Evolutionary conservation across 2,797 vertebrate genomes (phyloP), one percentile per base, ranked within the genome.

Genomic region (Pagetopsis macropterus): DNA sequence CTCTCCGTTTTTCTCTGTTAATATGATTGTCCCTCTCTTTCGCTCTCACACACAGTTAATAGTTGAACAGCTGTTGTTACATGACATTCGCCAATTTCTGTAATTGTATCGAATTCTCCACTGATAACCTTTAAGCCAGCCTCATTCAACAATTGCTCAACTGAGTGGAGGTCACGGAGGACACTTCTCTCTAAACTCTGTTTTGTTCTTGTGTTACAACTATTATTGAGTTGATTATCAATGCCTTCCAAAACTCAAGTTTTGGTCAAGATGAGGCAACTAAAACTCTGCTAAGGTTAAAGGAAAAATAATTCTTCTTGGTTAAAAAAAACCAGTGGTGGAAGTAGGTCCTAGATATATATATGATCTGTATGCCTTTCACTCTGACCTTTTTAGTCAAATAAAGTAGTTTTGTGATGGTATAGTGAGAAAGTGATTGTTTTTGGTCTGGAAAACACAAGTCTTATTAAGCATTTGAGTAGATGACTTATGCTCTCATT

Each of bases 1-100:
- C 46, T 48, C 60, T 52, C 23, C 60, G 10, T 77, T 31, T 78
- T 9, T 66, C 23, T 56, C 51, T 59, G 10, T 59, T 56, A 23
- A 14, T 68, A 16, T n/a, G 48, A 40, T 12, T 57, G 9, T 31
- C 14, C 8, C 21, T 10, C 31, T 17, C 33, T 7, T 9, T 37
- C 33, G 8, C 33, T 37, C 33, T 7, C 33, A 7, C 33, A 37
- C 33, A 27, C 4, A 60, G 41, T 46, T 43, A 2, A 37, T 10
- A 44, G 17, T 6, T 50, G 23, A 63, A 19, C 54, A 51, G 16
- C 23, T 41, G 19, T 1, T 0, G 8, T 16, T 37, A 37, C 27
- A 17, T 40, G 55, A 31, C 5, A 45, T 3, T 9, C 33, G 10
- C 21, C 21, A n/a, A 9, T 40, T 9, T 16, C 16, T 43, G 16